A percentile compares a stretch with the other conserved stretches of the same genome.
Conservation (phyloP, 1,140 invertebrate genomes). For the Ectropis grisescens region DNA sequence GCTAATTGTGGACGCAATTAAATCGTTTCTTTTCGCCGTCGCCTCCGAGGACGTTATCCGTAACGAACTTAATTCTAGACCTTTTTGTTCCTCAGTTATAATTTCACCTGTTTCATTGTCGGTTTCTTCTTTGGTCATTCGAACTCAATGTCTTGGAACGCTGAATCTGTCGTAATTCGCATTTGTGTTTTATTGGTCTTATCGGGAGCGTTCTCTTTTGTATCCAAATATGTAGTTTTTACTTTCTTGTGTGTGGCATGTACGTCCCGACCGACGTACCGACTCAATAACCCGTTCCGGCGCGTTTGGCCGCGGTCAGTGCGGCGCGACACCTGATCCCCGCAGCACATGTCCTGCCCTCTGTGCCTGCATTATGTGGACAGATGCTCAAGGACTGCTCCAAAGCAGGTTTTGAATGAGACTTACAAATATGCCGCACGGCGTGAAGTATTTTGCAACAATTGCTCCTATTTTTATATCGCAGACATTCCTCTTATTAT, state of each 20-base stretch:
- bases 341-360: slow-evolving; percentile 37
- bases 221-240: slow-evolving; percentile 29
- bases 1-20: slow-evolving; percentile 42
- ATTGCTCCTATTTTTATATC: slow-evolving; percentile 28
- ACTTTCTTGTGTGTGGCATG: slow-evolving; percentile 21
- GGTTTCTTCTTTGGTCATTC: slow-evolving; percentile 6
- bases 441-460: too few species aligned
- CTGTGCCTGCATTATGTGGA: slow-evolving; percentile 24
- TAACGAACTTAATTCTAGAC: slow-evolving; percentile 22
- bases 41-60: slow-evolving; percentile 22
- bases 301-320: slow-evolving; percentile 50
- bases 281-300: slow-evolving; percentile 40
- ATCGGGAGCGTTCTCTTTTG: slow-evolving; percentile 9
- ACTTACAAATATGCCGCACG: slow-evolving; percentile 17
- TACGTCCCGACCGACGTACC: neutral
- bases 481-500: too few species aligned
- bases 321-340: slow-evolving; percentile 54
- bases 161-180: slow-evolving; percentile 8
- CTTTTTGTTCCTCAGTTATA: slow-evolving; percentile 27
- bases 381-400: slow-evolving; percentile 32
- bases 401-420: slow-evolving; percentile 17
- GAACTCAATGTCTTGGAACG: slow-evolving; percentile 4
- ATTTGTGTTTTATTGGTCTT: slow-evolving; percentile 3
- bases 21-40: slow-evolving; percentile 35
- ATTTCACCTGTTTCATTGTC: slow-evolving; percentile 21